These are phyloP conservation scores for Charina bottae DNA, from an alignment of 2,113 vertebrate genomes.

Conservation along the genomic window DNA sequence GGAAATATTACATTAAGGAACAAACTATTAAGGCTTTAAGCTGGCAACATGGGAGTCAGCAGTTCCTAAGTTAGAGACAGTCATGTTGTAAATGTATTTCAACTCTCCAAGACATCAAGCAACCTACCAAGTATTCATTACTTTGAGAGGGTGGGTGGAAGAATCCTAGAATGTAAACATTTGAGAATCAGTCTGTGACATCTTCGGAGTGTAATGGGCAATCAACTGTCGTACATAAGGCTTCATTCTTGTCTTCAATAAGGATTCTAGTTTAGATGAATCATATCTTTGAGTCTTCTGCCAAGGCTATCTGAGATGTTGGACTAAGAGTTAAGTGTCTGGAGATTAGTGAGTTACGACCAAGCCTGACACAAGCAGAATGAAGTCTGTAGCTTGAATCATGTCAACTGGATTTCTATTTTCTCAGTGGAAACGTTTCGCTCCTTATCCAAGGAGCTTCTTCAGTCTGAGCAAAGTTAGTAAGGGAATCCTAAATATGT, in stretches of 20 bases:
- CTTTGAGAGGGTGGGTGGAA: background rate
- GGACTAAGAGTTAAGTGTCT: background rate
- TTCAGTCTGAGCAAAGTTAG: too few species aligned
- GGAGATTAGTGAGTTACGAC: background rate
- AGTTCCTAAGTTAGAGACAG: background rate
- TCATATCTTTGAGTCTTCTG: background rate
- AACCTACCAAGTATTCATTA: background rate
- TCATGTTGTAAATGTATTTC: background rate
- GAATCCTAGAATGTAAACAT: background rate
- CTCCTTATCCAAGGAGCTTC: too few species aligned
- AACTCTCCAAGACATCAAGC: background rate
- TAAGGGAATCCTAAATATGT: too few species aligned
- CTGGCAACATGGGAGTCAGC: background rate
- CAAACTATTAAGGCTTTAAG: background rate
- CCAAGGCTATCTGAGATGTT: background rate
- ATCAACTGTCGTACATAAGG: background rate
- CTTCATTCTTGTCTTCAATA: background rate
- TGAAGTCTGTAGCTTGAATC: too few species aligned
- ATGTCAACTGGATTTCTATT: too few species aligned
- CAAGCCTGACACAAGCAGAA: background rate
- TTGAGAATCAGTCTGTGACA: background rate
- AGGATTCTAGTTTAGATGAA: background rate
- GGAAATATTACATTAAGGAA: background rate
- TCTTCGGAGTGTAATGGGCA: background rate
- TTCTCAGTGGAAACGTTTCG: too few species aligned